Evolutionary conservation across 2,888 invertebrate genomes (phyloP).

Genomic region (Bugulina stolonifera): DNA sequence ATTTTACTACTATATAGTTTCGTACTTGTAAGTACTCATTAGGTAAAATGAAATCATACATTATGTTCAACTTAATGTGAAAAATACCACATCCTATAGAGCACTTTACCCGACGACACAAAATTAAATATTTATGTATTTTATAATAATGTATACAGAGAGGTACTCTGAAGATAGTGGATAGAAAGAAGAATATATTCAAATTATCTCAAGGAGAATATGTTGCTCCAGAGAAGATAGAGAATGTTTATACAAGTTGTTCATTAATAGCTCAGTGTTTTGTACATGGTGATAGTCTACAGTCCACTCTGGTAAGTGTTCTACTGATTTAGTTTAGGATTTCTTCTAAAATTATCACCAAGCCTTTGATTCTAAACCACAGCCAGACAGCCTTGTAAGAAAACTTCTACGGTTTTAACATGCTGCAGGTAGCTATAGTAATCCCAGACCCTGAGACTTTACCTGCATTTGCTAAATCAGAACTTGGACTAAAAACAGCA

Average conservation of each 20-base stretch:
- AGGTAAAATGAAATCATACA: no score
- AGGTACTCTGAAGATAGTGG: constrained; percentile 90
- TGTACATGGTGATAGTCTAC: constrained; percentile 89
- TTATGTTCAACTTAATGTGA: no score
- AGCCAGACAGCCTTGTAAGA: no score
- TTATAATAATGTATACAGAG: constrained; percentile 61
- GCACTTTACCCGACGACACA: no score
- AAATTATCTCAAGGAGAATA: constrained; percentile 85
- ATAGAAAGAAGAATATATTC: constrained; percentile 96
- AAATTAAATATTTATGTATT: neutral
- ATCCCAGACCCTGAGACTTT: constrained; percentile 91
- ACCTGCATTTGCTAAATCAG: constrained; percentile 56
- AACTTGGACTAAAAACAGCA: constrained; percentile 75
- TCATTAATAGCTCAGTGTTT: constrained; percentile 91
- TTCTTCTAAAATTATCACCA: no score
- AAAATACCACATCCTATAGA: no score
- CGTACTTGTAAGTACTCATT: no score
- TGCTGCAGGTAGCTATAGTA: constrained; percentile 74
- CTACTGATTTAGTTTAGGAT: no score
- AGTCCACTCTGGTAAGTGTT: constrained; percentile 34
- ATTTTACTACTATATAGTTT: no score
- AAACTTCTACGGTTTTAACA: no score
- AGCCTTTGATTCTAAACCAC: no score
- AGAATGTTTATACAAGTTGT: constrained; percentile 86
- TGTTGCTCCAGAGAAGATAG: constrained; percentile 97